Conservation (phyloP, 2,113 vertebrate genomes). For the Callionymus lyra region DNA sequence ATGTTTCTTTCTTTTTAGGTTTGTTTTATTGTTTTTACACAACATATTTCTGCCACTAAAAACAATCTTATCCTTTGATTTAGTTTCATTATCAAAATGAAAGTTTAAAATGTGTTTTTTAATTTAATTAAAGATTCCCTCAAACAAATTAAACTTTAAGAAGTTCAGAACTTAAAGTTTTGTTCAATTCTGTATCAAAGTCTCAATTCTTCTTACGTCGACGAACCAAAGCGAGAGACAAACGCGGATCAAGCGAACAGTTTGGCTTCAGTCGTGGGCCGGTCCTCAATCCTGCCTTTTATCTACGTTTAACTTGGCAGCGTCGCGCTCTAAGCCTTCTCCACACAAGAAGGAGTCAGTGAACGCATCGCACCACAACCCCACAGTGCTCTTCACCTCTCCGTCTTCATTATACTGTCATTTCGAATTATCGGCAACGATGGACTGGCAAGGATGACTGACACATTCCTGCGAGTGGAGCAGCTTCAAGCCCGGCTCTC, state of each 20-base stretch:
- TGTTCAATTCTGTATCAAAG: too few relatives aligned
- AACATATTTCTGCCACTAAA: too few relatives aligned
- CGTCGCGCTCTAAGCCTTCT: slow-evolving; percentile 4
- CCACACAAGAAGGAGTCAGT: slow-evolving; percentile 27
- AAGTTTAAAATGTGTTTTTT: too few relatives aligned
- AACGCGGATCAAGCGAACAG: neutral
- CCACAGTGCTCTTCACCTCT: slow-evolving; percentile 40
- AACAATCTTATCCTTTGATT: too few relatives aligned
- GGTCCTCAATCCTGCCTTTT: slow-evolving; percentile 41
- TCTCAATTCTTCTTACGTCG: slow-evolving; percentile 27
- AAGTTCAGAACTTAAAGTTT: too few relatives aligned
- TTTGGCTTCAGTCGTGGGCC: slow-evolving; percentile 40
- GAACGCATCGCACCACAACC: slow-evolving; percentile 41
- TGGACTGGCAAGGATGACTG: slow-evolving; percentile 62
- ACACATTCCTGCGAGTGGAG: slow-evolving; percentile 55
- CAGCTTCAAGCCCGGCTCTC: slow-evolving; percentile 50
- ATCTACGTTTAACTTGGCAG: slow-evolving; percentile 40
- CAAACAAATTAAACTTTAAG: too few relatives aligned
- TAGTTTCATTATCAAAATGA: too few relatives aligned
- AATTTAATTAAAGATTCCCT: too few relatives aligned
- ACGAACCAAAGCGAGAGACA: slow-evolving; percentile 8
- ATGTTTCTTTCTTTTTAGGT: too few relatives aligned
- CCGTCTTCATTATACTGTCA: slow-evolving; percentile 63
- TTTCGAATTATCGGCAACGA: slow-evolving; percentile 62
- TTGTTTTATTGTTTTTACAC: too few relatives aligned